phyloP scores from a whole-genome alignment of 2,113 vertebrate genomes.

The Dicaeum eximium region DNA sequence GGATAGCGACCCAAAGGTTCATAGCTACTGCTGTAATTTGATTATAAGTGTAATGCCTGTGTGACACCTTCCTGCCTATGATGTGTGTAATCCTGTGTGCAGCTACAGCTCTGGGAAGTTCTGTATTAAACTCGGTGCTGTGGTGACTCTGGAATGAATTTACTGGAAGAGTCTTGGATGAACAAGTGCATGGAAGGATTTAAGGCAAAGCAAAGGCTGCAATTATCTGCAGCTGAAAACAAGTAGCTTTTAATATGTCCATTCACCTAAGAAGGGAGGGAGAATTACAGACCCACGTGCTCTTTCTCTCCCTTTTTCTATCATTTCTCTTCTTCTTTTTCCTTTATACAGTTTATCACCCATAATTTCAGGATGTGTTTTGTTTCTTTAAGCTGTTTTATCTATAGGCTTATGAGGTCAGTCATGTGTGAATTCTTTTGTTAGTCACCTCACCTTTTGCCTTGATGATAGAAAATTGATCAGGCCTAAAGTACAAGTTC shows the following conservation, averaged over 20 bases:
- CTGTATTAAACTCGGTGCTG: conserved; percentile 35
- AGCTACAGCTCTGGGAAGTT: conserved; percentile 52
- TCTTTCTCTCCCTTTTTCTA: conserved; percentile 62
- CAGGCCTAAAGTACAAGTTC: conserved; percentile 90
- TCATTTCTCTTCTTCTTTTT: conserved; percentile 61
- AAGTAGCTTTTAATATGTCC: conserved; percentile 88
- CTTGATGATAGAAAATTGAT: conserved; percentile 94
- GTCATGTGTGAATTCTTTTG: conserved; percentile 85
- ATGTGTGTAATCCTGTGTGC: conserved; percentile 8
- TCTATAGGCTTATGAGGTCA: conserved; percentile 82
- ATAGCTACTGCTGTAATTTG: background rate
- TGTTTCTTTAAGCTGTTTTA: conserved; percentile 87
- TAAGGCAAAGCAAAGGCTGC: conserved; percentile 75
- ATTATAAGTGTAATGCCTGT: background rate
- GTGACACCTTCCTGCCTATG: background rate
- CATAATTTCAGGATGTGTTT: conserved; percentile 85
- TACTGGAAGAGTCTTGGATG: conserved; percentile 43
- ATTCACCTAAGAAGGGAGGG: conserved; percentile 83
- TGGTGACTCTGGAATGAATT: conserved; percentile 67
- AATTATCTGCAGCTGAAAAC: conserved; percentile 94
- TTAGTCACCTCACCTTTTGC: conserved; percentile 85
- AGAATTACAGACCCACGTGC: conserved; percentile 85
- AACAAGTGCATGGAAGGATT: conserved; percentile 64
- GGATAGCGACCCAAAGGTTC: background rate
- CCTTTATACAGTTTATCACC: conserved; percentile 81